Evolutionary conservation across 2,113 vertebrate genomes (phyloP).

Genomic region (Coregonus clupeaformis): DNA sequence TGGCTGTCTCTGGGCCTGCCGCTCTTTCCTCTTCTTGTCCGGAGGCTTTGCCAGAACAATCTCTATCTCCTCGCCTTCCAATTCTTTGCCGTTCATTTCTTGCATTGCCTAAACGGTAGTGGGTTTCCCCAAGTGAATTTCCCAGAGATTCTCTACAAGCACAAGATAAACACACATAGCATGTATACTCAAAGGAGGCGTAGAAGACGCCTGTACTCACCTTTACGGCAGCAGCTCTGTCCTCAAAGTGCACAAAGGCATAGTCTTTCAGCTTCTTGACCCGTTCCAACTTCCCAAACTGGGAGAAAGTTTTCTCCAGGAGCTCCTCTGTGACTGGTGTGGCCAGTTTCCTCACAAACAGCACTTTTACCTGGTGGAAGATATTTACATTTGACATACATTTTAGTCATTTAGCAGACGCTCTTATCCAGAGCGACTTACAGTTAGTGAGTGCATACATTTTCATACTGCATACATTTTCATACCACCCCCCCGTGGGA

Average conservation of each 20-base stretch:
- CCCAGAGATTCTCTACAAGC: background rate
- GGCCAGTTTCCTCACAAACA: slow-evolving; percentile 89
- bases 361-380: slow-evolving; percentile 81
- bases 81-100: slow-evolving; percentile 89
- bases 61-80: slow-evolving; percentile 90
- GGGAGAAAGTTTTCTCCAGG: slow-evolving; percentile 86
- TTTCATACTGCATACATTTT: too few species aligned
- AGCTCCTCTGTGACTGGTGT: slow-evolving; percentile 90
- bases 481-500: too few species aligned
- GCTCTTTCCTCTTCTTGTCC: slow-evolving; percentile 91
- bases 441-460: too few species aligned
- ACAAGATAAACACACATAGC: background rate
- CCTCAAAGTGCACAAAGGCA: slow-evolving; percentile 91
- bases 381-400: too few species aligned
- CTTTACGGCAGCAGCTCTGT: slow-evolving; percentile 86
- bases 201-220: slow-evolving; percentile 51
- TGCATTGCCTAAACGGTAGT: slow-evolving; percentile 81
- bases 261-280: slow-evolving; percentile 92
- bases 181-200: background rate
- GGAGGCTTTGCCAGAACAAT: slow-evolving; percentile 91
- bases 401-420: too few species aligned
- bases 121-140: slow-evolving; percentile 7
- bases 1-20: slow-evolving; percentile 85
- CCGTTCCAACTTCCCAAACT: slow-evolving; percentile 88
- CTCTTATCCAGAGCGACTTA: too few species aligned